Evolutionary conservation across 2,797 vertebrate species (phyloP), one percentile per base, ranked within the genome.

Genomic region (Acipenser transmontanus): DNA sequence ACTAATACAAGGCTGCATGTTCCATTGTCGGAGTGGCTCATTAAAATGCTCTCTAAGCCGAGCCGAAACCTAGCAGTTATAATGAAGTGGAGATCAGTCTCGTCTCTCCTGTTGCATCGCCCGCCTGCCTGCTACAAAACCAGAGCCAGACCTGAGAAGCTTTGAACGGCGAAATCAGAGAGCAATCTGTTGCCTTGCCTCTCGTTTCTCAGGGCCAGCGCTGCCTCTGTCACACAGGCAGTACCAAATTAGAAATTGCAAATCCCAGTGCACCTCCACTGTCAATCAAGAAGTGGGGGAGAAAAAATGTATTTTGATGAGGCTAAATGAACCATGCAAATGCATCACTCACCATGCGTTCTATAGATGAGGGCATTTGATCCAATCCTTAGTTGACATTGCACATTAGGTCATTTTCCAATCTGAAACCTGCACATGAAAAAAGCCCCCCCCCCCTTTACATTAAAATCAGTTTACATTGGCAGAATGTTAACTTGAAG

Each of bases 181-280:
- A 34, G 4, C 34, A 4, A 4, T 34, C 34, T 34, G 34, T 34
- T 34, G 34, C 34, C 34, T 34, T 34, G 34, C 34, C 34, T 34
- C 34, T 34, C 34, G 34, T 34, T 34, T 34, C 4, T 34, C 34
- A 34, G 34, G 34, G 34, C 17, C 17, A 17, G 17, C 70, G 48
- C 48, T 6, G 79, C 61, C 73, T 73, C 66, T 82, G 81, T 85
- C 80, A 76, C 73, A 67, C 69, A 66, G 71, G 66, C 70, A 75
- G 72, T 76, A 73, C 80, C 81, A 82, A 77, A 79, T 82, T 64
- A 80, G 76, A 81, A 70, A 74, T 72, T 71, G 85, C 72, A 66
- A 73, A 74, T 75, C 74, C 72, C 62, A 11, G 9, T 0, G 69
- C 72, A 63, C 72, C 64, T 4, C 56, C 14, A 12, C 77, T 79